Evolutionary conservation across 2,797 vertebrate genomes (phyloP).

Genomic region (Heliangelus exortis): DNA sequence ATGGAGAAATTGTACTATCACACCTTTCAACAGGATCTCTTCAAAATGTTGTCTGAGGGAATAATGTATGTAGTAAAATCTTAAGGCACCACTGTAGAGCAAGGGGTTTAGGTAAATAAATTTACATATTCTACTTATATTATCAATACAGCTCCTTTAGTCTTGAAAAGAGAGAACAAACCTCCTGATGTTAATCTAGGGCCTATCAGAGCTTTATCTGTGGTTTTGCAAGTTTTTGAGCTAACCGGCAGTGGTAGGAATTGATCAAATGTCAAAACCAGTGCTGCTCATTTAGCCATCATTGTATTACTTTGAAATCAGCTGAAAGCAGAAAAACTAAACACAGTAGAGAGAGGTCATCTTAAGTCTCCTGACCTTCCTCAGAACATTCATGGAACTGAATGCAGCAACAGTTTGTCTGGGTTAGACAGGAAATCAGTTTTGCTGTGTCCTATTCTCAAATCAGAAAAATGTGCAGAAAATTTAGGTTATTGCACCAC

Average conservation of each 20-base stretch:
- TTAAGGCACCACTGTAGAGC: background rate
- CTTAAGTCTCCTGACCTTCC: background rate
- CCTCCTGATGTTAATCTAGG: background rate
- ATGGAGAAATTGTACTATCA: background rate
- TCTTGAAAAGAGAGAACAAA: background rate
- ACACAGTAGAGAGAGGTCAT: rapidly evolving
- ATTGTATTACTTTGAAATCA: background rate
- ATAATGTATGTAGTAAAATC: background rate
- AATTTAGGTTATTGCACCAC: background rate
- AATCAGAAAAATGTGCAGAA: background rate
- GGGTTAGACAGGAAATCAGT: background rate
- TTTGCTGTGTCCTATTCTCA: background rate
- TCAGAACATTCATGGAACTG: background rate
- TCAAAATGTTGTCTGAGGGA: background rate
- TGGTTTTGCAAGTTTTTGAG: background rate
- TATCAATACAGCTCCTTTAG: background rate
- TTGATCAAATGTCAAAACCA: background rate
- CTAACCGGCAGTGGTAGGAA: background rate
- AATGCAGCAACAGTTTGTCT: background rate
- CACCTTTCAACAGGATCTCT: background rate
- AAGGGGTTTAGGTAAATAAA: background rate
- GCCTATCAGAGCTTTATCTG: background rate
- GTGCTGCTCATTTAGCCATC: background rate
- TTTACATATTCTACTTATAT: background rate
- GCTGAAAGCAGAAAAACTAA: background rate